Percentiles rank a stretch among this genome's conserved stretches.
Evolutionary conservation across 2,113 vertebrate genomes (phyloP).

Genomic region (Callocephalon fimbriatum): DNA sequence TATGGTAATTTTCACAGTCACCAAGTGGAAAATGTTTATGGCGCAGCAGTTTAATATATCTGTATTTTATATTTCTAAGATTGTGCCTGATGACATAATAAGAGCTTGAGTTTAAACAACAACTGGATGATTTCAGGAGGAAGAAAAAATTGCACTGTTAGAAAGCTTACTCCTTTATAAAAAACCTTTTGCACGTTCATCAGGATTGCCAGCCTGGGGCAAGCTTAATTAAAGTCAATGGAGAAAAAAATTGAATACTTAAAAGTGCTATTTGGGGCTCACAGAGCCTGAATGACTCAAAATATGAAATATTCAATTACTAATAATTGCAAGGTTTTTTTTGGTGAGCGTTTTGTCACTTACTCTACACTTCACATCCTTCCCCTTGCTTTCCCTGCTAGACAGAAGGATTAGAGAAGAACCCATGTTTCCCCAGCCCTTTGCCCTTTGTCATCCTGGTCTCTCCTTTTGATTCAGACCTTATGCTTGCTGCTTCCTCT

Average conservation of each 20-base stretch:
- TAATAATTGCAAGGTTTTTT: constrained; percentile 61
- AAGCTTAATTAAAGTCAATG: constrained; percentile 83
- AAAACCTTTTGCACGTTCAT: constrained; percentile 67
- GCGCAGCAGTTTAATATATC: constrained; percentile 62
- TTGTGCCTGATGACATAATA: constrained; percentile 69
- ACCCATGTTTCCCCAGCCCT: not conserved
- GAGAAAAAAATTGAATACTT: constrained; percentile 81
- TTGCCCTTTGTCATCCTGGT: not conserved
- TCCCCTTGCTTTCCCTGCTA: not conserved
- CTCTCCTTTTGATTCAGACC: not conserved
- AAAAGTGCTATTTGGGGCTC: constrained; percentile 72
- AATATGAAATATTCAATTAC: constrained; percentile 76
- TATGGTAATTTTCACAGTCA: constrained; percentile 73
- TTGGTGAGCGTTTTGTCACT: constrained; percentile 57
- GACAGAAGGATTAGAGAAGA: not conserved
- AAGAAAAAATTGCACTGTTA: constrained; percentile 21
- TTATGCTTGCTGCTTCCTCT: not conserved
- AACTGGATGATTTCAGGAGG: constrained; percentile 60
- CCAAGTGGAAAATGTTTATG: constrained; percentile 75
- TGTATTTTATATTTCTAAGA: constrained; percentile 74
- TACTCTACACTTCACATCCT: constrained; percentile 17
- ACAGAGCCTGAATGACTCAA: constrained; percentile 76
- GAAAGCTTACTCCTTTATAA: constrained; percentile 57
- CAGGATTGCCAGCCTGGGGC: constrained; percentile 72
- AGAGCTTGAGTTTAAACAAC: constrained; percentile 67